Base-by-base conservation (phyloP, 2,797 vertebrate species). In the Rachycentron canadum region DNA sequence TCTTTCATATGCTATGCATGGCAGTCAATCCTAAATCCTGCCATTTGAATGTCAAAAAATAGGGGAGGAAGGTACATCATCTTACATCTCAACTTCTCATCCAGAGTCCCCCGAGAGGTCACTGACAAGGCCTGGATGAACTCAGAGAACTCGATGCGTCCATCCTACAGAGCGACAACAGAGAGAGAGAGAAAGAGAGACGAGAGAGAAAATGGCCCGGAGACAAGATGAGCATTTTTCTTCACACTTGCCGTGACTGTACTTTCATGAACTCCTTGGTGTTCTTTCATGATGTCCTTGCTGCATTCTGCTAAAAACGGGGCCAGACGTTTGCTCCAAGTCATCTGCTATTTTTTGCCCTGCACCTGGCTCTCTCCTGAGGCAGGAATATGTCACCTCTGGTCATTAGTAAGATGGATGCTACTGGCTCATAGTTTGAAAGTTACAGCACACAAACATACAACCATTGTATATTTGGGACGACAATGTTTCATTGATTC, bases 61-160 rank as follows among this genome's bases (percentile, higher is more conserved):
- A 58, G 69, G n/a, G 45, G 61, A 65, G 64, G 47, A 60, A 61
- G 28, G 23, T 62, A 73, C 59, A 55, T 73, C 55, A 63, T 94
- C 96, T 97, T 94, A 99, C 98, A 99, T 94, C 98, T 94, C 81
- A 99, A 92, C 92, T 99, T 99, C 92, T 99, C 98, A 2, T 99
- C 98, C 93, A 99, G 93, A 0, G 98, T 99, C 8, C 98, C 98
- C 50, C 98, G 93, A 3, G 98, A 99, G 72, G 98, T 99, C 86
- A 99, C 98, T 0, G 98, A 99, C 90, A 99, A 93, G 0, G 98
- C 98, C 94, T 99, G 98, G 93, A 99, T 99, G 92, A 99, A 99
- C 92, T 99, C 98, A 0, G 97, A 96, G 86, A 99, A 99, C 92
- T 99, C 98, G 3, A 99, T 99, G 85, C 97, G 95, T 78, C 98